Percentiles rank a stretch among this genome's conserved stretches.
Conservation (phyloP, 2,888 invertebrate genomes). For the Lathronympha strigana region DNA sequence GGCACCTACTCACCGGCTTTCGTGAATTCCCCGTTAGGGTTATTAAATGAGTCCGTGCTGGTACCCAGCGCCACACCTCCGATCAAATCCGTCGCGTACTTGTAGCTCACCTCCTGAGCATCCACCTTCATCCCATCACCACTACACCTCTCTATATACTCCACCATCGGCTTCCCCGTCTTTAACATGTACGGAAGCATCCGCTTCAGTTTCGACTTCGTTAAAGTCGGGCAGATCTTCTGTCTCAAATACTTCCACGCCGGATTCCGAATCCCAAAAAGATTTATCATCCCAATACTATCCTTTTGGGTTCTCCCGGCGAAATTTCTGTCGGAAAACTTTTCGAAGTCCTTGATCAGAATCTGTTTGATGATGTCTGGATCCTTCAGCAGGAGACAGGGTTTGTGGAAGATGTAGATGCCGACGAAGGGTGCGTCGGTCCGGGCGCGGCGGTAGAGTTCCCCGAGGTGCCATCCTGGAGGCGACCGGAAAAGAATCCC, state of each 20-base stretch:
- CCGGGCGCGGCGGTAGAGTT: slow-evolving; percentile 44
- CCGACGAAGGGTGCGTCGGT: slow-evolving; percentile 46
- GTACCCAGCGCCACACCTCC: slow-evolving; percentile 50
- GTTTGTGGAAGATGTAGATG: slow-evolving; percentile 52
- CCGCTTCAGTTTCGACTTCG: slow-evolving; percentile 44
- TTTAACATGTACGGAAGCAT: slow-evolving; percentile 50
- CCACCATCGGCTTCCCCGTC: slow-evolving; percentile 48
- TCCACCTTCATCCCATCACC: slow-evolving; percentile 30
- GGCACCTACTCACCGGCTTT: slow-evolving; percentile 47
- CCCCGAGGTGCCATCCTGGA: slow-evolving; percentile 49
- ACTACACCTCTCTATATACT: slow-evolving; percentile 41
- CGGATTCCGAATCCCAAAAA: slow-evolving; percentile 50
- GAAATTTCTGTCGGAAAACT: slow-evolving; percentile 49
- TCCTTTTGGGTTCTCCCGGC: slow-evolving; percentile 49
- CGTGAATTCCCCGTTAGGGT: slow-evolving; percentile 47
- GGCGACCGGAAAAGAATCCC: slow-evolving; percentile 49
- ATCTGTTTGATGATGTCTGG: slow-evolving; percentile 51
- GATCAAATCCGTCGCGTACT: slow-evolving; percentile 49
- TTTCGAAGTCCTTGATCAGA: slow-evolving; percentile 47
- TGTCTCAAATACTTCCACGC: slow-evolving; percentile 50
- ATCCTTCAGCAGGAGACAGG: slow-evolving; percentile 49
- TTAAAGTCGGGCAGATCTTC: slow-evolving; percentile 48
- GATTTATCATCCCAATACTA: slow-evolving; percentile 51
- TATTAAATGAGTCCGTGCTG: slow-evolving; percentile 46
- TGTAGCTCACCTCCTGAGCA: slow-evolving; percentile 49